Conservation (phyloP, 2,888 invertebrate species). For the Mesorhabditis belari region DNA sequence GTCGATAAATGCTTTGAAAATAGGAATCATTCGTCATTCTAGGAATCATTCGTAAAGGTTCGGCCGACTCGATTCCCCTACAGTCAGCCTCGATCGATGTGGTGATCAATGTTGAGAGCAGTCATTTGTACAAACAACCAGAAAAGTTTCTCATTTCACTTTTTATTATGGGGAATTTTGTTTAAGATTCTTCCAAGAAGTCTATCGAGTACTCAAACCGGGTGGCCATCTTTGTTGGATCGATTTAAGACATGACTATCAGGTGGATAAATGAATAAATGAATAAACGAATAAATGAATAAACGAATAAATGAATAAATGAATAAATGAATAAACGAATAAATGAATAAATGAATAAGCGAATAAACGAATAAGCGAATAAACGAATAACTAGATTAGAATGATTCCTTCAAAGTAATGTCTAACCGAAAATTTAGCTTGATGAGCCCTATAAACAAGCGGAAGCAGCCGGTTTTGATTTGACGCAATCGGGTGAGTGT, state of each 20-base stretch:
- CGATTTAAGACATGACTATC: background rate
- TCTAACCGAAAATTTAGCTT: too few relatives aligned
- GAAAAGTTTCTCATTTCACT: too few relatives aligned
- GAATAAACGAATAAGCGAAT: too few relatives aligned
- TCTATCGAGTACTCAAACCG: background rate
- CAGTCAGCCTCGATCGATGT: background rate
- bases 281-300: too few relatives aligned
- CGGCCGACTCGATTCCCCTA: background rate
- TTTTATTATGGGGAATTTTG: background rate
- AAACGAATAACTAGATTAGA: too few relatives aligned
- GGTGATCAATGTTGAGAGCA: background rate
- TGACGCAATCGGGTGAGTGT: background rate
- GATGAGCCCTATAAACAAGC: background rate
- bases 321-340: too few relatives aligned
- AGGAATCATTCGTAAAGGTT: background rate
- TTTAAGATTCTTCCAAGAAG: background rate
- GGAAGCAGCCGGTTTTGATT: background rate
- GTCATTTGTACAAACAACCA: background rate
- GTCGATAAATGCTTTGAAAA: background rate
- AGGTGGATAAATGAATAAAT: too few relatives aligned
- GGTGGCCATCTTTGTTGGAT: background rate
- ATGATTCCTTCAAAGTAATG: too few relatives aligned
- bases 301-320: too few relatives aligned
- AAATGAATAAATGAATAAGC: too few relatives aligned
- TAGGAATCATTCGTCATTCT: background rate